phyloP scores from a whole-genome alignment of 2,113 vertebrate species.

The Microtus ochrogaster region DNA sequence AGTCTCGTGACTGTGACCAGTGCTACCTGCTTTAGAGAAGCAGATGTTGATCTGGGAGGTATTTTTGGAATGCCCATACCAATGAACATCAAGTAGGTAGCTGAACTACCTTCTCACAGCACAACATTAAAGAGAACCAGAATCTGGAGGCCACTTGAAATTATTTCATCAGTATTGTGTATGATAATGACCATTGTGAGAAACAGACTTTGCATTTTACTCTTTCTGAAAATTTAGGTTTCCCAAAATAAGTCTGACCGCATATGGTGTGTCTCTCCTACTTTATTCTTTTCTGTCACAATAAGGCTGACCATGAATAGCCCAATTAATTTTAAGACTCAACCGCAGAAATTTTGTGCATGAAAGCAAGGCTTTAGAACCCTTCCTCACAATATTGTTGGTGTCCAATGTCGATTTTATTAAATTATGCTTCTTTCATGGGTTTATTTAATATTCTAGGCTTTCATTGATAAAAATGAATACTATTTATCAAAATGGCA shows the following conservation, averaged over 20 bases:
- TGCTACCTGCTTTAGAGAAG: not conserved
- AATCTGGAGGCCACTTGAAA: not conserved
- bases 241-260: slow-evolving; percentile 7
- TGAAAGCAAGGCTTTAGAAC: not conserved
- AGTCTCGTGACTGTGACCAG: not conserved
- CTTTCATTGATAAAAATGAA: not conserved
- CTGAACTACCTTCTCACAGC: not conserved
- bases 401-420: not conserved
- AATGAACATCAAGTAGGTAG: not conserved
- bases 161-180: not conserved
- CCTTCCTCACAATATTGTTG: not conserved
- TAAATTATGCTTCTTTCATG: not conserved
- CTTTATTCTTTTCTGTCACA: not conserved
- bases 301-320: not conserved
- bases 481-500: not conserved
- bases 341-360: not conserved
- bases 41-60: not conserved
- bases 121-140: not conserved
- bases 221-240: not conserved
- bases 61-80: not conserved
- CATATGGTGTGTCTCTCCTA: not conserved
- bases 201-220: slow-evolving; percentile 10
- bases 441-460: not conserved
- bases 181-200: not conserved
- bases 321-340: not conserved